These are phyloP conservation scores for Oceanites oceanicus DNA, from an alignment of 2,113 vertebrate genomes.

Conservation along the genomic window DNA sequence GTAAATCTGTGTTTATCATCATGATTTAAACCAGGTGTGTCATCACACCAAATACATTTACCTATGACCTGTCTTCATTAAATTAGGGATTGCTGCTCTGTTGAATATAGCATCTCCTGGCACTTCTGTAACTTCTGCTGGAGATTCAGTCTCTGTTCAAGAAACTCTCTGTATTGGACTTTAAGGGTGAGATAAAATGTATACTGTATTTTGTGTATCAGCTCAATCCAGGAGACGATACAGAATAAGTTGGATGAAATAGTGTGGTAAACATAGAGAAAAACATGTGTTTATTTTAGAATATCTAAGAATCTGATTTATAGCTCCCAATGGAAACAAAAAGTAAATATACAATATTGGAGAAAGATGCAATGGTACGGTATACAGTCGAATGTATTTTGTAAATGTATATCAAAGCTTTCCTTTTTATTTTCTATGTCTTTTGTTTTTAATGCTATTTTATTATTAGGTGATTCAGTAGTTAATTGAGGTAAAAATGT, in stretches of 20 bases:
- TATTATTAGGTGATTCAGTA: neutral
- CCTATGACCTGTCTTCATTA: neutral
- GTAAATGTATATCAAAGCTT: too few relatives aligned
- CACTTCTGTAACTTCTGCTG: neutral
- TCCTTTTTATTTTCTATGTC: neutral
- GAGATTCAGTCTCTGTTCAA: neutral
- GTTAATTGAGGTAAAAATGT: neutral
- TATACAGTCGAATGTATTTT: neutral
- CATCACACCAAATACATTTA: neutral
- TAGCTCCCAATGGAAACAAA: neutral
- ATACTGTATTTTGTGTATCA: neutral
- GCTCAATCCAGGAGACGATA: neutral
- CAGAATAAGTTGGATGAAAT: neutral
- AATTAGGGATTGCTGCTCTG: neutral
- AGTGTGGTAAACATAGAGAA: neutral
- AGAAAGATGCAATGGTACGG: neutral
- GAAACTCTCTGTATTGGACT: neutral
- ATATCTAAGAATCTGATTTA: neutral
- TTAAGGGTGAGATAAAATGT: neutral
- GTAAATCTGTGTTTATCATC: neutral
- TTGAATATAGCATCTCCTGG: conserved; percentile 8
- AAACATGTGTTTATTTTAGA: neutral
- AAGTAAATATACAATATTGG: neutral
- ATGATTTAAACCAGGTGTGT: neutral
- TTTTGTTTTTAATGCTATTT: neutral